Evolutionary conservation across 1,140 invertebrate genomes (phyloP).

Genomic region (Anoplolepis gracilipes): DNA sequence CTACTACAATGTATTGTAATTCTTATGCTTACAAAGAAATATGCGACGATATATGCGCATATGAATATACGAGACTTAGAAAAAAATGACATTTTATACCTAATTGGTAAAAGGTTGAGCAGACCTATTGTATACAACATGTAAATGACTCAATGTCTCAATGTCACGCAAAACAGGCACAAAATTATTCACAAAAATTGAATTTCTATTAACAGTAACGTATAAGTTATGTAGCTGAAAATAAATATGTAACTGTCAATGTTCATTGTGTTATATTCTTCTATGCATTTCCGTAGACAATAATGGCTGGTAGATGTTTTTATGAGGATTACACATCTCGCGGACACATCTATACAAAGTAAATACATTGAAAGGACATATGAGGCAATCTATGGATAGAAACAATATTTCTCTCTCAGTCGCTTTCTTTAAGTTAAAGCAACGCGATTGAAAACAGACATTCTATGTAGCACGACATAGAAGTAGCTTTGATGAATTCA

Average conservation of each 20-base stretch:
- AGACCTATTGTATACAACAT: constrained; percentile 1
- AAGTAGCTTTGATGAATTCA: constrained; percentile 6
- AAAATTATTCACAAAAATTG: constrained; percentile 44
- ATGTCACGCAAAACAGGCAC: constrained; percentile 26
- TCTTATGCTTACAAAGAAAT: constrained; percentile 25
- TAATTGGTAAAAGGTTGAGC: neutral
- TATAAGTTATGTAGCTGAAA: constrained; percentile 23
- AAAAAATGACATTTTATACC: neutral
- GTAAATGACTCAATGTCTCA: constrained; percentile 33
- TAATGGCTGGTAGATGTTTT: neutral
- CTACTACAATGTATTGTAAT: neutral
- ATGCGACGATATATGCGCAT: constrained; percentile 6
- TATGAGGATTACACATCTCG: neutral
- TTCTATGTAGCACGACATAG: neutral
- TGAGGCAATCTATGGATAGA: neutral
- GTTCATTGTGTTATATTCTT: constrained; percentile 30
- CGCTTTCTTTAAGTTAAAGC: constrained; percentile 1
- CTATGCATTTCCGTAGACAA: constrained; percentile 23
- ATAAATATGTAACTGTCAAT: constrained; percentile 68
- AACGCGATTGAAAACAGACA: neutral
- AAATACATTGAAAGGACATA: neutral
- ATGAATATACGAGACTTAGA: constrained; percentile 24
- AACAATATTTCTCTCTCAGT: neutral
- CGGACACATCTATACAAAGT: constrained; percentile 9
- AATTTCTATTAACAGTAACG: constrained; percentile 54